Percentiles rank a stretch among this genome's conserved stretches.
Evolutionary conservation across 2,888 invertebrate species (phyloP).

Genomic region (Xylota sylvarum): DNA sequence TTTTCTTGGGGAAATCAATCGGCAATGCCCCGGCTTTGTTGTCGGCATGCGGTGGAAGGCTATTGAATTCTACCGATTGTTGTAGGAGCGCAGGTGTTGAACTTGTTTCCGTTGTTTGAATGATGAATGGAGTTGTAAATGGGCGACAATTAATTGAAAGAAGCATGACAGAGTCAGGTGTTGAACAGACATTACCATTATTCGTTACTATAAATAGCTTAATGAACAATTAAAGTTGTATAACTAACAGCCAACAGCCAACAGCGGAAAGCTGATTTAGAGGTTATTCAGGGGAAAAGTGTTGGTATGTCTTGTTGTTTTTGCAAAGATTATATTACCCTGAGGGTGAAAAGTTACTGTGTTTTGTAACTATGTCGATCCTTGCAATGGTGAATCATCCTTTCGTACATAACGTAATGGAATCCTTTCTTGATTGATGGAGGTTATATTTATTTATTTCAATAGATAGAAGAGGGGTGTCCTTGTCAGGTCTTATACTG

Average conservation of each 20-base stretch:
- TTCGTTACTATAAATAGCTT: conserved; percentile 28
- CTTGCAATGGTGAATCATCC: too few relatives aligned
- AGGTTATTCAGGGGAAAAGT: background rate
- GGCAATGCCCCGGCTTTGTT: background rate
- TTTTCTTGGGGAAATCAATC: conserved; percentile 65
- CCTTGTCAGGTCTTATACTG: too few relatives aligned
- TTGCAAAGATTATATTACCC: too few relatives aligned
- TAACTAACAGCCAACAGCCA: background rate
- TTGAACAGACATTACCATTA: conserved; percentile 32
- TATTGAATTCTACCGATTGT: conserved; percentile 22
- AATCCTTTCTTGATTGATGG: too few relatives aligned
- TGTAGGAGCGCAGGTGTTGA: conserved; percentile 50
- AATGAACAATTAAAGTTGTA: background rate
- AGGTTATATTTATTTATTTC: too few relatives aligned
- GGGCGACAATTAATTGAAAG: conserved; percentile 44
- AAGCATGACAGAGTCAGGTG: conserved; percentile 37
- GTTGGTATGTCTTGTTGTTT: background rate
- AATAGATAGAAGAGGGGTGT: too few relatives aligned
- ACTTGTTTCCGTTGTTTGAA: conserved; percentile 30
- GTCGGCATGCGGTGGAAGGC: conserved; percentile 1
- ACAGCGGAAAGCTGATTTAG: background rate
- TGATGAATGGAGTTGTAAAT: conserved; percentile 59
- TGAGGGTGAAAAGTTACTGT: too few relatives aligned
- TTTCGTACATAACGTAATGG: too few relatives aligned
- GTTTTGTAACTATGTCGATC: too few relatives aligned